Base-by-base conservation (phyloP, 2,888 invertebrate species). In the Oeneis ivallda region DNA sequence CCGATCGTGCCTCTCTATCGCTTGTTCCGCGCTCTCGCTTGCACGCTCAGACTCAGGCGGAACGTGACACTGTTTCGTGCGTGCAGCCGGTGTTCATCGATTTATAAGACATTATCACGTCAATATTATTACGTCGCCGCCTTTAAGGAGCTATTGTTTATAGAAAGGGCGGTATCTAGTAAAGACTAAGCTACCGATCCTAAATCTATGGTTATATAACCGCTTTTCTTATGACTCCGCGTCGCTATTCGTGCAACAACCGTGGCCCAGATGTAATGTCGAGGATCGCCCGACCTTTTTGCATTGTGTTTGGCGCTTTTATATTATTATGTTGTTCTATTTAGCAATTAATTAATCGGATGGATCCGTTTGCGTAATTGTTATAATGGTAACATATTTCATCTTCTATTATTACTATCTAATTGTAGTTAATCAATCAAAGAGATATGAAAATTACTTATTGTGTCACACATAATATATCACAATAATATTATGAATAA, bases 281-380 rank as follows among this genome's bases (percentile, higher is more conserved):
- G 69, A 70, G 73, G 69, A 65, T 70, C 64, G 60, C 57, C 64
- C 68, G 72, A 67, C 72, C 72, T 71, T 70, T 71, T 15, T 60
- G 49, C 37, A 49, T 60, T 60, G 60, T 60, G 60, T 50, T 60
- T n/a, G 49, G 60, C 34, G 37, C 49, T 60, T 49, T 50, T 47
- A 39, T 60, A 26, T 26, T 26, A 26, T 26, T 26, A 49, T 50
- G 59, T 59, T 49, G 50, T 49, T 60, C 47, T 39, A 17, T 47
- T 47, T 17, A 49, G 34, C 17, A 59, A 59, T 60, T 60, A 49
- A 60, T 60, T 50, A 37, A 34, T 37, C 11, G 37, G 19, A 8
- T n/a, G 19, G 49, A 49, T 60, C 60, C 49, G 50, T 37, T 60
- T 60, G 39, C 47, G 49, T 50, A n/a, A 39, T 59, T 19, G 19